Evolutionary conservation across 2,797 vertebrate species (phyloP), one percentile per base, ranked within the genome.

Genomic region (Sebastes minor): DNA sequence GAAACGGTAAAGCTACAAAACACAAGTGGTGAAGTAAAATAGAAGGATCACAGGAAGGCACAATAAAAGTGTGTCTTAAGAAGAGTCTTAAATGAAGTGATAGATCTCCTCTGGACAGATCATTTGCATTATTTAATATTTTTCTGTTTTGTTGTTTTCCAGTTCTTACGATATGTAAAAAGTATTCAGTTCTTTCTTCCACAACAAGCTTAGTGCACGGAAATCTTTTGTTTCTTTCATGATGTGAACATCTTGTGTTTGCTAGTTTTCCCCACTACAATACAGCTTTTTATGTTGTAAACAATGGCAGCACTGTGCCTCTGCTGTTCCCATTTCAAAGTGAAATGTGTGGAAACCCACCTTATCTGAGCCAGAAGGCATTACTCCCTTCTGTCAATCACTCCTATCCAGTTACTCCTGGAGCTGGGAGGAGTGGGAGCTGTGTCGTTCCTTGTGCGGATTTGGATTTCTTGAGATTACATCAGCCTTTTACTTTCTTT

Each of bases 261-360:
- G 28, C 63, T 46, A 35, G 20, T 76, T 82, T 49, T 42, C 56
- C 28, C 28, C 25, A 30, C 57, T 14, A 76, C 56, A 82, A 74
- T 84, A 78, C 67, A 84, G 49, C 68, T 77, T 66, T 76, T 83
- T 28, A 55, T 76, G 56, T 18, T n/a, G 11, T 4, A 27, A 87
- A 88, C 89, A 91, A 86, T 80, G 33, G 71, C 42, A 52, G 42
- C 64, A 13, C 66, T 89, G 81, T 91, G 25, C 27, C 35, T 65
- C 60, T 30, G 57, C 72, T 85, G 46, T 42, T 86, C 62, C 74
- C 33, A 32, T 57, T 71, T 83, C 83, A 85, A 73, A 74, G 76
- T 65, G 61, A 85, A 74, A 72, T 75, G 56, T 53, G 55, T 55
- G 35, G 63, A 81, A 67, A 72, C 70, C 74, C 71, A 81, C 63